Evolutionary conservation across 2,113 vertebrate genomes (phyloP).

Genomic region (Leuciscus idus): DNA sequence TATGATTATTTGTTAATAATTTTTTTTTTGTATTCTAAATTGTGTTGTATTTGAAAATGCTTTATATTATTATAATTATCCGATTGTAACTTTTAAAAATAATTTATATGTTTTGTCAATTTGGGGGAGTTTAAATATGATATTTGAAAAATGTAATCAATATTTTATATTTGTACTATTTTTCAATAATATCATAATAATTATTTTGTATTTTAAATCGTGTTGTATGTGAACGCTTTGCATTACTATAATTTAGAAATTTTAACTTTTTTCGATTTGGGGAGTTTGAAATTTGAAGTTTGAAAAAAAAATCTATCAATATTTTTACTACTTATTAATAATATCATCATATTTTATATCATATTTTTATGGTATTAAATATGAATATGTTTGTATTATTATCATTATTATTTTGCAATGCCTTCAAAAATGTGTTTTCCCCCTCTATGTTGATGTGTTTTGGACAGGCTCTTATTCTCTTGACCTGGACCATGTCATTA

Average conservation of each 20-base stretch:
- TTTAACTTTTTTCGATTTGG: no score
- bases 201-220: not conserved
- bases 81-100: not conserved
- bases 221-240: no score
- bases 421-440: conserved; percentile 10
- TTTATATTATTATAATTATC: not conserved
- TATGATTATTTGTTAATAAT: not conserved
- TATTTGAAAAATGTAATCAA: no score
- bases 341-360: not conserved
- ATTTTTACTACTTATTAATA: no score
- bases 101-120: not conserved
- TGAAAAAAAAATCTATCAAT: no score
- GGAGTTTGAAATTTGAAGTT: no score
- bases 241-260: no score
- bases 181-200: not conserved
- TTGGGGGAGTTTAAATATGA: no score
- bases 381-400: not conserved
- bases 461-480: conserved; percentile 33
- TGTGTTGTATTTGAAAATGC: not conserved
- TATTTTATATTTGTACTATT: not conserved
- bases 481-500: conserved; percentile 41
- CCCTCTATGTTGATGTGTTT: not conserved
- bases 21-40: not conserved
- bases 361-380: not conserved
- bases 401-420: not conserved